Percentiles rank a stretch among this genome's conserved stretches.
phyloP scores from a whole-genome alignment of 2,113 vertebrate genomes.

The Austrofundulus limnaeus region DNA sequence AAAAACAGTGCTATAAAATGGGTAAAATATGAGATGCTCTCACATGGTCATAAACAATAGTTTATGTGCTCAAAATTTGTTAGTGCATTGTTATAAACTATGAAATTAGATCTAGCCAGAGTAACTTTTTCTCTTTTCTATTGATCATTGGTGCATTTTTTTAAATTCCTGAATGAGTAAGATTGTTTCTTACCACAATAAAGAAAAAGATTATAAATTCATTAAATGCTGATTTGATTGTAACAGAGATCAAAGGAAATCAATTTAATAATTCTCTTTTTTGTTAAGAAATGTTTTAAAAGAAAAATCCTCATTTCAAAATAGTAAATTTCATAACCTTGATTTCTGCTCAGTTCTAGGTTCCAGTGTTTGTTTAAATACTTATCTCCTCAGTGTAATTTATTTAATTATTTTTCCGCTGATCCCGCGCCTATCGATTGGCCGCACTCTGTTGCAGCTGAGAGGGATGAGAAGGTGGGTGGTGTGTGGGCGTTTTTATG shows the following conservation, averaged over 20 bases:
- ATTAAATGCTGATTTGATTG: background rate
- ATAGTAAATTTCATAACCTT: background rate
- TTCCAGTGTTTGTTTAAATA: constrained; percentile 28
- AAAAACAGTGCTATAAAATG: constrained; percentile 6
- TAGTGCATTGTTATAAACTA: background rate
- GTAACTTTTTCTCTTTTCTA: background rate
- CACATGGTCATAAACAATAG: background rate
- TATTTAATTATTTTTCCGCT: constrained; percentile 57
- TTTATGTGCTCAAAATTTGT: background rate
- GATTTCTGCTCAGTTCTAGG: background rate
- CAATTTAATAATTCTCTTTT: background rate
- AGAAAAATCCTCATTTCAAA: too few relatives aligned
- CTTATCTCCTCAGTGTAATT: constrained; percentile 30
- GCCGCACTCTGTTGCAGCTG: constrained; percentile 58
- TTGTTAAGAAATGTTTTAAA: background rate
- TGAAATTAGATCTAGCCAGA: constrained; percentile 7
- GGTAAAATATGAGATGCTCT: constrained; percentile 3
- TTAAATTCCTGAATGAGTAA: constrained; percentile 7
- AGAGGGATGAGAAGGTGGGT: constrained; percentile 58
- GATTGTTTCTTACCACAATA: constrained; percentile 5
- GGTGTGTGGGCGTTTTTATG: constrained; percentile 73
- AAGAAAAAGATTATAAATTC: background rate
- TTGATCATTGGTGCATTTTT: constrained; percentile 3
- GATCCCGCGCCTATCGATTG: constrained; percentile 64
- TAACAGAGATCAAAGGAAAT: constrained; percentile 2